Percentiles rank a stretch among this genome's conserved stretches.
Conservation (phyloP, 2,797 vertebrate genomes). For the Garrulus glandarius region DNA sequence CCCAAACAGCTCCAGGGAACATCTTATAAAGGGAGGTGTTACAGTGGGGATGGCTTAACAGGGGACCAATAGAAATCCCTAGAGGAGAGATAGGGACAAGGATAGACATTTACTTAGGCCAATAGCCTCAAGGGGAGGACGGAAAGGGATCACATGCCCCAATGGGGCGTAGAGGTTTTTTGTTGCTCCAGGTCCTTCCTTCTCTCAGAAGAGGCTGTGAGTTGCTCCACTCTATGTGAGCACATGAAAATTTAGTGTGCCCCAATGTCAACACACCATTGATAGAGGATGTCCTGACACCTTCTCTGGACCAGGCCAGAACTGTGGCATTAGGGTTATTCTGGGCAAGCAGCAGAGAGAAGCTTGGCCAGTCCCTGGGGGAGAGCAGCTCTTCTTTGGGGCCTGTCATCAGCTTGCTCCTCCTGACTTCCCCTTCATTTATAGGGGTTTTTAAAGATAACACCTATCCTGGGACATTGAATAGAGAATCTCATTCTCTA, state of each 20-base stretch:
- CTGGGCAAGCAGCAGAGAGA: background rate
- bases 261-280: background rate
- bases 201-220: background rate
- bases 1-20: too few species aligned
- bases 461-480: background rate
- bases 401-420: background rate
- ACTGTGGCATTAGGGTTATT: background rate
- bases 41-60: too few species aligned
- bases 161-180: background rate
- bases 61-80: too few species aligned
- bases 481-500: background rate
- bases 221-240: background rate
- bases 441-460: background rate
- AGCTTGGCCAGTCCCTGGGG: background rate
- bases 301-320: background rate
- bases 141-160: too few species aligned
- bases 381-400: background rate
- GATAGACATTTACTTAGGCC: too few species aligned
- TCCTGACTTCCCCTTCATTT: background rate
- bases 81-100: too few species aligned
- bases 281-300: background rate
- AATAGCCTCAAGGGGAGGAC: too few species aligned
- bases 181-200: background rate
- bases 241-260: background rate
- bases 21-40: too few species aligned